Evolutionary conservation across 2,797 vertebrate species (phyloP), one percentile per base, ranked within the genome.

Genomic region (Sebastolobus alascanus): DNA sequence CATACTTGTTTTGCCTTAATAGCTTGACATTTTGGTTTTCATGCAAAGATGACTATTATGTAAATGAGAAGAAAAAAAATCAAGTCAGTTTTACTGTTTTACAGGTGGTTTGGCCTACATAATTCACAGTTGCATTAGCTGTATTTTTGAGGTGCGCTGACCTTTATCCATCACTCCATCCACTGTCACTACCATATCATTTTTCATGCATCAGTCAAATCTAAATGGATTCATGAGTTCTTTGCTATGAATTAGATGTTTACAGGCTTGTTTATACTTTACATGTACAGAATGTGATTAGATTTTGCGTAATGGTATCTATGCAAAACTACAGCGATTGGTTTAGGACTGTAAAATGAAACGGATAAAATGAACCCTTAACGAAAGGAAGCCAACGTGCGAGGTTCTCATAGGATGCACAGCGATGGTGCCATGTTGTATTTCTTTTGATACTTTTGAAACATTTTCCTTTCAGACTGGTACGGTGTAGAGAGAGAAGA

Each of bases 1-100:
- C 95, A 94, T 92, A 93, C 92, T 94, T 94, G 88, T 94, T 93
- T 94, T 95, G 95, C 95, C 95, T 95, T 95, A 95, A 91, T 79
- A 89, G 89, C 73, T 88, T 87, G 73, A 90, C 29, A 37, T 91
- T 92, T 91, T 90, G 76, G 78, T 94, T 94, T 92, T 91, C 84
- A 85, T 87, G 86, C 86, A 90, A 89, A 85, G 70, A 85, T 72
- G 69, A 92, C 81, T 76, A 70, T 77, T 72, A 77, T 87, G 73
- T 88, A 87, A 76, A 88, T 79, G 16, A 69, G 6, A 46, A 46
- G 18, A 29, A 52, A 80, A 80, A 67, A 66, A 14, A 68, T 81
- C 14, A 33, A 75, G 75, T 85, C 5, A 68, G 73, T 80, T 86
- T 68, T 68, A 80, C 69, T 61, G 70, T 90, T 84, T 43, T 68